Base-by-base conservation (phyloP, 2,888 invertebrate genomes). In the Disparrhopalites patrizii region DNA sequence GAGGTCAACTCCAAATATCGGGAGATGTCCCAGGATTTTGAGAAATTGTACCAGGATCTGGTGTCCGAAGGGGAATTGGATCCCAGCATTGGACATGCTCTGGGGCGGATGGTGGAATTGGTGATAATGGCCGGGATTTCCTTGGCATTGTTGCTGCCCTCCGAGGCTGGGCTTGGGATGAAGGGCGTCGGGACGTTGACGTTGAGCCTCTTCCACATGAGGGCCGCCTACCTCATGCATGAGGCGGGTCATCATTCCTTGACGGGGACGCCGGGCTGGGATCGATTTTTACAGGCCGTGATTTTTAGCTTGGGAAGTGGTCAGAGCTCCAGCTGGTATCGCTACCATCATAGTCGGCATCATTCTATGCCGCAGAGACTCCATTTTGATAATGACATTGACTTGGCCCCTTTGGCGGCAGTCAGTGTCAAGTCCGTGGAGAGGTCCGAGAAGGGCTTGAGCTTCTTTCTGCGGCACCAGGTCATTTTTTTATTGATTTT, bases 201-300 rank as follows among this genome's bases (percentile, higher is more conserved):
- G 20, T n/a, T 56, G 1, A 47, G 23, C 2, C n/a, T 64, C 2
- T 40, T 8, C 30, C n/a, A 33, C 20, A 31, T 20, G n/a, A 25
- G 64, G 15, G 5, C n/a, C 28, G 64, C 56, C 2, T 64, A 57
- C 56, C 10, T 64, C 10, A 18, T 25, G 28, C 64, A 64, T 23
- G 64, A 64, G 28, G 64, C 23, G 3, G 64, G 64, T 1, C 64
- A 64, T 33, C 8, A 28, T 10, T 56, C 56, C 3, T 20, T 64
- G 4, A 56, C 56, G 1, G 64, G 64, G 20, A 20, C 27, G 18
- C 47, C 64, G 7, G 30, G n/a, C 4, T n/a, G 40, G n/a, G 64
- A 64, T 57, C 13, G 47, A 7, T 43, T 40, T 25, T 28, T 64
- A 25, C 43, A 57, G 30, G 43, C 47, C 3, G 23, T 28, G 5